Conservation (phyloP, 2,113 vertebrate genomes). For the Centropus bengalensis region DNA sequence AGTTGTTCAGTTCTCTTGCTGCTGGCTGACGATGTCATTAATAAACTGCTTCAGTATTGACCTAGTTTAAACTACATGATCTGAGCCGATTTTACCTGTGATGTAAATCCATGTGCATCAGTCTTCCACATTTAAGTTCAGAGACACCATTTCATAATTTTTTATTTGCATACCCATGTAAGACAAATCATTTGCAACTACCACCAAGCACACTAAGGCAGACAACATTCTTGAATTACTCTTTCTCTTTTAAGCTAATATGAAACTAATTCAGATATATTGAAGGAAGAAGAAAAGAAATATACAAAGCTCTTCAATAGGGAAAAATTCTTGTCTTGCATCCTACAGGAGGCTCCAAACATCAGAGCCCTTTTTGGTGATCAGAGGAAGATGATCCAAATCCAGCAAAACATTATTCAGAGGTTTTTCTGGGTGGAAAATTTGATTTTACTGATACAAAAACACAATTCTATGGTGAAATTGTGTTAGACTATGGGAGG, state of each 20-base stretch:
- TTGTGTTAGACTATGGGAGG: not conserved
- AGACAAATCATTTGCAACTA: not conserved
- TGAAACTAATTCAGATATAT: not conserved
- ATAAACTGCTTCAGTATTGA: not conserved
- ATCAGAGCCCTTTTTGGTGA: not conserved
- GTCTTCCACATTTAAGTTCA: not conserved
- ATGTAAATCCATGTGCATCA: not conserved
- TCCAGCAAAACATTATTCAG: not conserved
- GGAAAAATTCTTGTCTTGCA: not conserved
- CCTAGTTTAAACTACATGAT: not conserved
- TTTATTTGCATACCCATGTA: not conserved
- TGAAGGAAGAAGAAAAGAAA: too few species aligned
- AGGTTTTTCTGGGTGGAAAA: not conserved
- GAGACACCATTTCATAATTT: not conserved
- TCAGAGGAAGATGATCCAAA: not conserved
- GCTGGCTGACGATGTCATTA: not conserved
- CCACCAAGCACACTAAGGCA: not conserved
- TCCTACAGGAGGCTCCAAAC: rapidly evolving
- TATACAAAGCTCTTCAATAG: not conserved
- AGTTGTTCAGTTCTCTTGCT: not conserved
- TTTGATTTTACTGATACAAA: not conserved
- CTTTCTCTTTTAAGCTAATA: not conserved
- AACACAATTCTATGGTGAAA: not conserved
- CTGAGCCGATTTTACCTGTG: not conserved
- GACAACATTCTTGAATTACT: not conserved